Base-by-base conservation (phyloP, 2,888 invertebrate genomes). In the Sussaba pulchella region DNA sequence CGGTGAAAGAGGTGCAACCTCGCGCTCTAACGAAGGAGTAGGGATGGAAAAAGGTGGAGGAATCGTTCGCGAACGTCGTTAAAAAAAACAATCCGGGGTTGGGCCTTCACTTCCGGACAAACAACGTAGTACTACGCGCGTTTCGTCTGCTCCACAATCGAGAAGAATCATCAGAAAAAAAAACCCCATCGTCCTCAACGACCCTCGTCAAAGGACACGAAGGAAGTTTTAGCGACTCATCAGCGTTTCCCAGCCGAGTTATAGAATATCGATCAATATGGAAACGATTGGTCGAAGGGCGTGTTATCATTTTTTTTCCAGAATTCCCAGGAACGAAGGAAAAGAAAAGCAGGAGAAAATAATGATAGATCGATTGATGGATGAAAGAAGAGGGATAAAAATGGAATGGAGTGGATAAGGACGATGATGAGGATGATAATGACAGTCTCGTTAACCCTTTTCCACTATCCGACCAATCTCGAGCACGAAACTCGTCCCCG, bases 211-310 rank as follows among this genome's bases (percentile, higher is more conserved):
- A 31, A 31, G 4, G 31, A 6, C 31, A 5, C 31, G 31, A 5
- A 2, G 31, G 31, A 5, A 2, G 31, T 5, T 6, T 31, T 31
- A 2, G 31, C 4, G 31, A 31, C 31, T 31, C 31, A 31, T 61
- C 63, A 17, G 26, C 10, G 36, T 10, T 39, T 47, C 59, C n/a
- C 19, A 8, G 70, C 19, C 12, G 50, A 70, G 45, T 52, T 9
- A 57, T 24, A n/a, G n/a, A 21, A 12, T 73, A 45, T 71, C 77
- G 70, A 81, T 59, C 81, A 77, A 77, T 81, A 81, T 81, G 77
- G 63, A 70, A 70, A 75, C 47, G 52, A 75, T 71, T 61, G 45
- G 26, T 47, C 36, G 57, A 64, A 77, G 77, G 81, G 81, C 77
- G 81, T 81, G 81, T 81, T 31, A 6, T 31, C 6, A 5, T 31